A percentile compares a stretch with the other conserved stretches of the same genome.
These are phyloP conservation scores for Ovis canadensis DNA, from an alignment of 2,113 vertebrate genomes.

Conservation along the genomic window DNA sequence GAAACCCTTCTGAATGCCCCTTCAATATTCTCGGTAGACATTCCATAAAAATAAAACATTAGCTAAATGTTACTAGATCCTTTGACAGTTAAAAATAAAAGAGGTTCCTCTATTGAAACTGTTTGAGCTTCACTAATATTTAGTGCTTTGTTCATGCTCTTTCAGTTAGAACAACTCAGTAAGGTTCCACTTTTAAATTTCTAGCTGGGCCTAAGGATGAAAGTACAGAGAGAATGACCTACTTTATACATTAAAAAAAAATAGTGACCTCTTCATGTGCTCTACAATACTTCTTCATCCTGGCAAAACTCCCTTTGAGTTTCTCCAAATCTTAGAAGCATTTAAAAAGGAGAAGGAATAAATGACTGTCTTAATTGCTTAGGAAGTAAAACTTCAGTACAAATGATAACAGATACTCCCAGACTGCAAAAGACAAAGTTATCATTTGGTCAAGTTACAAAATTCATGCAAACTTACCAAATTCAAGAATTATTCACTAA, in stretches of 20 bases:
- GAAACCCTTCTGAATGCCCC: background rate
- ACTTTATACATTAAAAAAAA: background rate
- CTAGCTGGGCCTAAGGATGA: background rate
- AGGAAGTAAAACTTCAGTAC: background rate
- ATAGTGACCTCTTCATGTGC: background rate
- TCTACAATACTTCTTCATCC: background rate
- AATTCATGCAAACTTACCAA: background rate
- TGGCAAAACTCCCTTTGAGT: background rate
- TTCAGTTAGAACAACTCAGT: background rate
- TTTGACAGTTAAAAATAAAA: background rate
- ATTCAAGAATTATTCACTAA: background rate
- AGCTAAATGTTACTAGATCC: background rate
- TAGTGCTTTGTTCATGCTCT: background rate
- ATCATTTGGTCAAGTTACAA: background rate
- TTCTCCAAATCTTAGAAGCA: background rate
- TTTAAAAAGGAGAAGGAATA: constrained; percentile 9
- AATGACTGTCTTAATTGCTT: background rate
- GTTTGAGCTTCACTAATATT: background rate
- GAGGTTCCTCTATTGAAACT: background rate
- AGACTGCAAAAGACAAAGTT: background rate
- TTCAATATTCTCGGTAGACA: background rate
- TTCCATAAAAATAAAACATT: background rate
- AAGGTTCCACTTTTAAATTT: background rate
- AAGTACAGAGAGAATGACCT: constrained; percentile 11
- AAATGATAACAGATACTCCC: background rate